A percentile compares a stretch with the other conserved stretches of the same genome.
These are phyloP conservation scores for Volucella zonaria DNA, from an alignment of 2,888 invertebrate species.

Conservation along the genomic window DNA sequence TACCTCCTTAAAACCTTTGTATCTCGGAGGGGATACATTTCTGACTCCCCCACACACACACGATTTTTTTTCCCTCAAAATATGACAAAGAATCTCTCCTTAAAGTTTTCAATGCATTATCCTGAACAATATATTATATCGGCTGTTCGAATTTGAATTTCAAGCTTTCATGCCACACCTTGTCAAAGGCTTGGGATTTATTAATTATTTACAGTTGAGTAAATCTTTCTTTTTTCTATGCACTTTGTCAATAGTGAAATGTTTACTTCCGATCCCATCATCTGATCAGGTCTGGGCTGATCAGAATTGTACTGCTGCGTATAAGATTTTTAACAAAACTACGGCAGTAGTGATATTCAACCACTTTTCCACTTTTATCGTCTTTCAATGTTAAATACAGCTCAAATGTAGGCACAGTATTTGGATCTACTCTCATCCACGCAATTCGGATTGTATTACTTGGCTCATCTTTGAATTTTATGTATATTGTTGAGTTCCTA, in stretches of 20 bases:
- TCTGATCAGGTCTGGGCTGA: slow-evolving; percentile 95
- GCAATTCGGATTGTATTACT: slow-evolving; percentile 87
- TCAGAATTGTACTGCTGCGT: slow-evolving; percentile 93
- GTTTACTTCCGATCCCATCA: slow-evolving; percentile 88
- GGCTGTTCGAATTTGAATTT: too few relatives aligned
- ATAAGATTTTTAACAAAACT: slow-evolving; percentile 94
- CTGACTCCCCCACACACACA: too few relatives aligned
- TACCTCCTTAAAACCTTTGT: too few relatives aligned
- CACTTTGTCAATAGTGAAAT: slow-evolving; percentile 67
- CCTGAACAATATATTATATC: too few relatives aligned
- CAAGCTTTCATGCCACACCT: too few relatives aligned
- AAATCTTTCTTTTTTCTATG: too few relatives aligned
- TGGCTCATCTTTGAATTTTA: slow-evolving; percentile 90
- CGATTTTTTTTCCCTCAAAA: too few relatives aligned
- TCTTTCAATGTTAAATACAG: slow-evolving; percentile 93
- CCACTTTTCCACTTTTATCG: slow-evolving; percentile 91
- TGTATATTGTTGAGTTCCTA: slow-evolving; percentile 92
- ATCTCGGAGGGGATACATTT: too few relatives aligned
- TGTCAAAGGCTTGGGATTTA: too few relatives aligned
- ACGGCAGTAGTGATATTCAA: slow-evolving; percentile 94
- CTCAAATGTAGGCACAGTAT: slow-evolving; percentile 95
- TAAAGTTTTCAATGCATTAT: too few relatives aligned
- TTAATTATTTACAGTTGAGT: too few relatives aligned
- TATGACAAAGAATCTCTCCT: too few relatives aligned
- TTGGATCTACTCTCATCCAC: slow-evolving; percentile 92